Evolutionary conservation across 2,888 invertebrate species (phyloP), one percentile per base, ranked within the genome.

Genomic region (Athripsodes cinereus): DNA sequence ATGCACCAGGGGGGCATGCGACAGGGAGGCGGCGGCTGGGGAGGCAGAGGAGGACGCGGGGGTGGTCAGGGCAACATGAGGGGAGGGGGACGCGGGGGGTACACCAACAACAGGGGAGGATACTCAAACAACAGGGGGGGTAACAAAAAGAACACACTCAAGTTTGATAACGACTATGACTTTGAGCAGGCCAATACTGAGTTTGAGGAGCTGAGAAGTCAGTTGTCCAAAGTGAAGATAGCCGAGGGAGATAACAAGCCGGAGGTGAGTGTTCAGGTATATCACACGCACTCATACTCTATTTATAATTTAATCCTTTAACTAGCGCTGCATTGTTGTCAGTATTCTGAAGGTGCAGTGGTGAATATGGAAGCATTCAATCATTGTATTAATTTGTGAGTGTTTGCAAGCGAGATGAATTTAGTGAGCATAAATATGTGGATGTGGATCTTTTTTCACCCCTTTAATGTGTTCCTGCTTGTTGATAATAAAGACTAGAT

Each of bases 161-260:
- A 95, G 74, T 97, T 96, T 74, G 96, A 96, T 65, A 91, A 89
- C 67, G 98, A 99, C 71, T 99, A 95, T 71, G 99, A 99, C 75
- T 99, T 99, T 72, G 98, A 99, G 75, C 92, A 95, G 73, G 96
- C 97, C 59, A 98, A 99, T 74, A 95, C 92, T 44, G 89, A 97
- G 76, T 98, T 98, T 74, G 93, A 96, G 69, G 94, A 96, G 73
- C 79, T 97, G 59, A 86, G 88, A 67, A 87, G 81, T 68, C 90
- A 96, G 71, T 79, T 97, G 61, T 86, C 90, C 58, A 94, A 94
- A 78, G 80, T 88, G 51, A 92, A 92, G 77, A 85, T 91, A 66
- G 79, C 83, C 60, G 84, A 82, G 49, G 80, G 76, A n/a, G 75
- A 76, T 34, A 52, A 55, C 22, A 81, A 80, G 66, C 69, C 72